Conservation (phyloP, 37 sponge, comb jelly and placozoan species). For the Hexactinellida sp. region DNA sequence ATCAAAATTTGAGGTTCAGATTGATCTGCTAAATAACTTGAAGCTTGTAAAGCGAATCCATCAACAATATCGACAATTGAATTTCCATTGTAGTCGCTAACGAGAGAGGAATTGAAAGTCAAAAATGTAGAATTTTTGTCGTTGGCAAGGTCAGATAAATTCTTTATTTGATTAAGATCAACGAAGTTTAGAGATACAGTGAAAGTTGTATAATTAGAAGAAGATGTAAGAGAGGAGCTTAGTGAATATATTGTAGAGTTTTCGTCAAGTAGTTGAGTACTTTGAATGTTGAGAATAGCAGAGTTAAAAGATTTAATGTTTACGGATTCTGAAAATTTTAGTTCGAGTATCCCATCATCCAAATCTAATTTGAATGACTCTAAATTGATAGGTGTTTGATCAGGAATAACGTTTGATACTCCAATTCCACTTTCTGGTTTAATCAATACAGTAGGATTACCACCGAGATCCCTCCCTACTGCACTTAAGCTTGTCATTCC, state of each 20-base stretch:
- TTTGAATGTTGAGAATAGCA: slow-evolving; percentile 6
- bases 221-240: neutral
- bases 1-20: slow-evolving; percentile 35
- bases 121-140: slow-evolving; percentile 16
- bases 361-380: slow-evolving; percentile 44
- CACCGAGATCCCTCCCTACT: neutral
- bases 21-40: slow-evolving; percentile 34
- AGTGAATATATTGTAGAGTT: neutral
- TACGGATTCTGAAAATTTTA: slow-evolving; percentile 60
- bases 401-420: neutral
- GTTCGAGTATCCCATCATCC: slow-evolving; percentile 25
- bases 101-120: slow-evolving; percentile 26
- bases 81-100: slow-evolving; percentile 36
- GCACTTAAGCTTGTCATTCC: neutral
- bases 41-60: slow-evolving; percentile 32
- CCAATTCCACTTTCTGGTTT: neutral
- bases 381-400: neutral
- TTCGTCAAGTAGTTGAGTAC: neutral
- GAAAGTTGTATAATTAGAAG: neutral
- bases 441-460: neutral
- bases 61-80: slow-evolving; percentile 30
- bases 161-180: slow-evolving; percentile 23
- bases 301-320: slow-evolving; percentile 43
- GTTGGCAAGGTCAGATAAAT: neutral
- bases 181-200: neutral